These are phyloP conservation scores for Proales similis DNA, from an alignment of 1,140 invertebrate genomes.

Conservation along the genomic window DNA sequence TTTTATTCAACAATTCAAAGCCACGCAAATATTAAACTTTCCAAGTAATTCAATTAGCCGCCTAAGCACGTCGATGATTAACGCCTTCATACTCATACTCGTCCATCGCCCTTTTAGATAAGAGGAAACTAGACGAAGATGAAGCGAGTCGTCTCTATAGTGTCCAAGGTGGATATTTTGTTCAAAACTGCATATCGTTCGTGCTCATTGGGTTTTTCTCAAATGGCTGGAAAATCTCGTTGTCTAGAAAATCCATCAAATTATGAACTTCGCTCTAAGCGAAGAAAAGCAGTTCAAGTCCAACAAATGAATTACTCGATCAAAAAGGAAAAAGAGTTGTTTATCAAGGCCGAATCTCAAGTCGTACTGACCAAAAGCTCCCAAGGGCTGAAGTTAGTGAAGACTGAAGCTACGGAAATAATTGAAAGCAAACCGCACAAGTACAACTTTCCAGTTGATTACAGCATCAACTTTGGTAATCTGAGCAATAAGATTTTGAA, in stretches of 20 bases:
- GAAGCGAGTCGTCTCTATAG: no score
- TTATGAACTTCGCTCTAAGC: no score
- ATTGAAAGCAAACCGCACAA: constrained; percentile 17
- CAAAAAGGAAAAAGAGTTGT: no score
- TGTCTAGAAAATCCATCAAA: no score
- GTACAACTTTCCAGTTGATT: constrained; percentile 23
- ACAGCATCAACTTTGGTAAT: neutral
- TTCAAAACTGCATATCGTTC: no score
- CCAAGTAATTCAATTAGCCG: neutral
- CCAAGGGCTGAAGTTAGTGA: neutral
- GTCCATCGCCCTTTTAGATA: neutral
- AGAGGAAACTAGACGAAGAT: neutral
- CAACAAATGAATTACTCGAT: no score
- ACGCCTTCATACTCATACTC: constrained; percentile 4
- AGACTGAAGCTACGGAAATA: constrained; percentile 15
- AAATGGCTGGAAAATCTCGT: no score
- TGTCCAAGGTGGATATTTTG: no score
- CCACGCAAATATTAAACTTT: neutral
- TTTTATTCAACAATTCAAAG: constrained; percentile 5
- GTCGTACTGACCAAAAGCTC: neutral
- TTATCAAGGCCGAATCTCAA: neutral
- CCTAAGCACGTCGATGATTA: neutral
- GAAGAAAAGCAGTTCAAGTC: no score
- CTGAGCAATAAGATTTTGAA: neutral
- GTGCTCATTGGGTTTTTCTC: no score